A percentile compares a stretch with the other conserved stretches of the same genome.
These are phyloP conservation scores for crab-eating macaque (Macaca fascicularis) DNA, from an alignment of 2,113 vertebrate genomes.

Conservation along the genomic window T2T-MFA8v1.1 NC_088375.1:175570001-175570500, in stretches of 20 bases:
- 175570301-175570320: background rate
- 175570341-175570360: background rate
- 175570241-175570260: background rate
- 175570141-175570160: background rate
- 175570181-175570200: background rate
- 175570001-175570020: background rate
- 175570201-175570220: background rate
- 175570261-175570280: background rate
- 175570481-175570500: background rate
- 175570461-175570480: background rate
- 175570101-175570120: background rate
- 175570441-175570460: background rate
- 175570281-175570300: background rate
- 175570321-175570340: background rate
- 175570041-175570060: background rate
- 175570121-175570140: background rate
- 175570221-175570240: background rate
- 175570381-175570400: background rate
- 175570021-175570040: background rate
- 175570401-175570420: background rate
- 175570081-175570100: background rate
- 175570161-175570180: background rate
- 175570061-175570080: background rate
- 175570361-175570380: conserved; percentile 3
- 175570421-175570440: background rate